Evolutionary conservation across 2,113 vertebrate species (phyloP).

Genomic region (Echinops telfairi): DNA sequence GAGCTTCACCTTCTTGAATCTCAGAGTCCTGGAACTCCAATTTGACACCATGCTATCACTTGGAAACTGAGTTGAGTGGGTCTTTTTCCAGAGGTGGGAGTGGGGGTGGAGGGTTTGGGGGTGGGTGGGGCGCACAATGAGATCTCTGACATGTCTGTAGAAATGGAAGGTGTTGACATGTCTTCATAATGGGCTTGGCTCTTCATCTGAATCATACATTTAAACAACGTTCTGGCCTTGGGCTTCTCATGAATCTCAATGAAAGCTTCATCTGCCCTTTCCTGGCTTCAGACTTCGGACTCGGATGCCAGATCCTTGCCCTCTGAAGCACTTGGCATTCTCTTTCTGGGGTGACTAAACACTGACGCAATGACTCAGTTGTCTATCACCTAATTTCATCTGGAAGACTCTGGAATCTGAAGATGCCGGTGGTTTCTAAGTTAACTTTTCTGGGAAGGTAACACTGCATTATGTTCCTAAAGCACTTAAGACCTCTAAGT

Average conservation of each 20-base stretch:
- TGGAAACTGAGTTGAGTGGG: background rate
- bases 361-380: constrained; percentile 18
- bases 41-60: background rate
- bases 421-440: background rate
- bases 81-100: background rate
- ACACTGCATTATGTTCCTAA: background rate
- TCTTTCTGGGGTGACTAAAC: background rate
- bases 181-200: background rate
- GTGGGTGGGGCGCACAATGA: background rate
- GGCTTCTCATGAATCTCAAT: background rate
- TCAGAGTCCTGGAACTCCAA: background rate
- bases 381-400: background rate
- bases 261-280: background rate
- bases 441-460: background rate
- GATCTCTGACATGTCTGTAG: background rate
- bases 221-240: background rate
- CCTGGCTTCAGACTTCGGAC: background rate
- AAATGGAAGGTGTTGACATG: background rate
- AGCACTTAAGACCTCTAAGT: background rate
- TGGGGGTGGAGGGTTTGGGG: too few species aligned
- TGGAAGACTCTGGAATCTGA: constrained; percentile 3
- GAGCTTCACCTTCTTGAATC: background rate
- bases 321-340: background rate
- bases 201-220: background rate
- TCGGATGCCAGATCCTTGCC: background rate